Percentiles rank a stretch among this genome's conserved stretches.
Evolutionary conservation across 1,140 invertebrate genomes (phyloP).

Genomic region (Habropoda laboriosa): DNA sequence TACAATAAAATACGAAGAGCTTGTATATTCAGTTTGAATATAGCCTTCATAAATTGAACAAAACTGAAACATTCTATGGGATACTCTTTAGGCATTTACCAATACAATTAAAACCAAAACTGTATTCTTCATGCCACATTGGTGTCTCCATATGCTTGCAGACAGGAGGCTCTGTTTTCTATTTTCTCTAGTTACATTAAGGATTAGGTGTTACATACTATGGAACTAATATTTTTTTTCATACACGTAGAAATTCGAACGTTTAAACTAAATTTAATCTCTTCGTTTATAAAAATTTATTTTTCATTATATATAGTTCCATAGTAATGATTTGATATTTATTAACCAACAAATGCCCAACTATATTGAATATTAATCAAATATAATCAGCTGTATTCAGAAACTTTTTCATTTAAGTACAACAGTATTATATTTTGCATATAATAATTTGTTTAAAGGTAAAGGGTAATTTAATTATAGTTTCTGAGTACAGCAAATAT

Average conservation of each 20-base stretch:
- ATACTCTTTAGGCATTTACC: neutral
- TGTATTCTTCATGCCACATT: constrained; percentile 49
- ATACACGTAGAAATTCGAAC: neutral
- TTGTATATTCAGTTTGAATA: neutral
- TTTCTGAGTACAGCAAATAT: constrained; percentile 36
- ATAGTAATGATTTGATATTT: constrained; percentile 60
- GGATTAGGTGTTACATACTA: constrained; percentile 48
- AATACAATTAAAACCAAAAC: constrained; percentile 6
- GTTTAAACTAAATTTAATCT: neutral
- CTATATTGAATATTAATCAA: constrained; percentile 52
- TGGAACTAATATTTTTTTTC: constrained; percentile 56
- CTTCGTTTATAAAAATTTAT: neutral
- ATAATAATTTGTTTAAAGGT: neutral
- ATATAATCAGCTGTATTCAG: constrained; percentile 29
- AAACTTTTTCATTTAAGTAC: constrained; percentile 17
- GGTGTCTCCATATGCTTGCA: constrained; percentile 79
- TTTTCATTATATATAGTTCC: constrained; percentile 58
- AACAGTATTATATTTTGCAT: too few species aligned
- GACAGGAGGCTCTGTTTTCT: constrained; percentile 74
- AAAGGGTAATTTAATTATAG: neutral
- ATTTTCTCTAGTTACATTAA: constrained; percentile 64
- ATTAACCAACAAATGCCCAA: constrained; percentile 80
- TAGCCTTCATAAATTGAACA: neutral
- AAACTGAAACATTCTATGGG: neutral
- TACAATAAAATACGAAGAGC: neutral